phyloP scores from a whole-genome alignment of 1,140 invertebrate genomes.

The Bradynema listronoti region DNA sequence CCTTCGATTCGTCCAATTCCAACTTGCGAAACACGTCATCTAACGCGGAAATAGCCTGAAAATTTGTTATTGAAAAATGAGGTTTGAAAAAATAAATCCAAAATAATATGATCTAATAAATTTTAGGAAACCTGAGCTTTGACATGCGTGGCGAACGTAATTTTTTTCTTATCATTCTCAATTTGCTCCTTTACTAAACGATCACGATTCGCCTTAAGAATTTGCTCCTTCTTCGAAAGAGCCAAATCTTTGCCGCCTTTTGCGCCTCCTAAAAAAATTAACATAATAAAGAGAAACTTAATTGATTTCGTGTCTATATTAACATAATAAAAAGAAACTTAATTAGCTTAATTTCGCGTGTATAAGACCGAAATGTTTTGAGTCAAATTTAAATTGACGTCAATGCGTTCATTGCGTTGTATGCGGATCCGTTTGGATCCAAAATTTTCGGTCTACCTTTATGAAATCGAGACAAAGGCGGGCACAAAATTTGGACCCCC shows the following conservation, averaged over 20 bases:
- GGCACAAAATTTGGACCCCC: too few relatives aligned
- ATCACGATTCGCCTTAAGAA: slow-evolving; percentile 45
- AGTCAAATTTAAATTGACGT: too few relatives aligned
- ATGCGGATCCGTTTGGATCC: too few relatives aligned
- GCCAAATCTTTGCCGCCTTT: slow-evolving; percentile 24
- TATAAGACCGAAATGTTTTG: too few relatives aligned
- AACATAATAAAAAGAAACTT: too few relatives aligned
- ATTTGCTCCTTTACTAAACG: slow-evolving; percentile 47
- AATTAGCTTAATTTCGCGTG: too few relatives aligned
- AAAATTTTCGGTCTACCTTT: too few relatives aligned
- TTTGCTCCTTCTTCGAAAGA: slow-evolving; percentile 54
- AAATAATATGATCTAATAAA: not conserved
- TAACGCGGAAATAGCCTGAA: slow-evolving; percentile 40
- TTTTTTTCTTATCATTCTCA: slow-evolving; percentile 50
- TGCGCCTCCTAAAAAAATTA: slow-evolving; percentile 21
- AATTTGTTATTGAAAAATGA: slow-evolving; percentile 1
- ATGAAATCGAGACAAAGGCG: too few relatives aligned
- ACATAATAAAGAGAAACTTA: too few relatives aligned
- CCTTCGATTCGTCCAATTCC: slow-evolving; percentile 55
- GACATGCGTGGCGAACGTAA: slow-evolving; percentile 45
- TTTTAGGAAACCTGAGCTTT: slow-evolving; percentile 35
- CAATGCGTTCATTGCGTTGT: too few relatives aligned
- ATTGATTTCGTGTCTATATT: too few relatives aligned
- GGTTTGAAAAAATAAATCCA: not conserved
- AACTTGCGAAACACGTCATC: slow-evolving; percentile 46